Evolutionary conservation across 2,797 vertebrate species (phyloP).

Genomic region (Siniperca undulata): DNA sequence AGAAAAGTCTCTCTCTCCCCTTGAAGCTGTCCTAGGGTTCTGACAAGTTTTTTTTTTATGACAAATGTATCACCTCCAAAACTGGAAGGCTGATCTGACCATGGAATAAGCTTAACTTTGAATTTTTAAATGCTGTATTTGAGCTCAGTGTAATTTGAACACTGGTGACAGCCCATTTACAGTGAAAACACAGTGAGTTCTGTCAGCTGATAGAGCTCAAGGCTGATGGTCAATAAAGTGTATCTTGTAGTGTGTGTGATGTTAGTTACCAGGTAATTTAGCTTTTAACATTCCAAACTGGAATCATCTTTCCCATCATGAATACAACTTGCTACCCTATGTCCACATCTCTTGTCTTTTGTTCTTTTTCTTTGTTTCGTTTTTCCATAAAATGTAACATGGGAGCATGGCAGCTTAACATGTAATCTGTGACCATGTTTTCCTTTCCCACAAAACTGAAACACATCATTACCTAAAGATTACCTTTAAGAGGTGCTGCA

Average conservation of each 20-base stretch:
- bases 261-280: neutral
- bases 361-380: neutral
- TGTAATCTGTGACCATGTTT: neutral
- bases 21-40: too few relatives aligned
- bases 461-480: neutral
- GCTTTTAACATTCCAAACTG: neutral
- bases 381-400: neutral
- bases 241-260: neutral
- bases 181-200: neutral
- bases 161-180: neutral
- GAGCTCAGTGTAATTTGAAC: too few relatives aligned
- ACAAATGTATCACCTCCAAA: too few relatives aligned
- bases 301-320: neutral
- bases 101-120: too few relatives aligned
- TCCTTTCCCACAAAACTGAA: neutral
- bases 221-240: neutral
- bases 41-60: too few relatives aligned
- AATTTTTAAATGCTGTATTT: too few relatives aligned
- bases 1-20: too few relatives aligned
- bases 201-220: constrained; percentile 1
- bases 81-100: too few relatives aligned
- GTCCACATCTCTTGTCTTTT: neutral
- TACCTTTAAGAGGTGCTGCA: neutral
- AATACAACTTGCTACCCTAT: neutral
- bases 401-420: too few relatives aligned